A percentile compares a stretch with the other conserved stretches of the same genome.
Conservation (phyloP, 1,140 invertebrate species). For the Platyscapa corneri region DNA sequence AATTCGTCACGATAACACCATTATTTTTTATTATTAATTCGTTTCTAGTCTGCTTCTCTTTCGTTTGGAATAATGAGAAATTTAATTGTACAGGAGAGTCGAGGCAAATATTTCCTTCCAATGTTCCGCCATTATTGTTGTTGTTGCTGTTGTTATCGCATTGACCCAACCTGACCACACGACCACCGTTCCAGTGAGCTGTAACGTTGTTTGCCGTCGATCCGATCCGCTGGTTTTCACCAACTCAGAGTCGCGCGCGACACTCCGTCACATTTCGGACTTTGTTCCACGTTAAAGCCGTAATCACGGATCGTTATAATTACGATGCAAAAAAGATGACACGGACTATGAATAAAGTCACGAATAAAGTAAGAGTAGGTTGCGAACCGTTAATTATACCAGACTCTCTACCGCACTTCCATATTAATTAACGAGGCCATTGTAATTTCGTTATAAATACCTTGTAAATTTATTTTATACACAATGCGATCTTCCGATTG, state of each 20-base stretch:
- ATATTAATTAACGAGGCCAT: too few relatives aligned
- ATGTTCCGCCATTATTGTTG: background rate
- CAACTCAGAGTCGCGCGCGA: too few relatives aligned
- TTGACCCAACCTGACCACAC: background rate
- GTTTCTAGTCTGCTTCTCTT: background rate
- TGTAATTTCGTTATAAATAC: background rate
- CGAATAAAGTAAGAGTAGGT: background rate
- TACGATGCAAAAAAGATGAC: background rate
- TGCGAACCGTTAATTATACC: background rate
- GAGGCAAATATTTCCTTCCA: background rate
- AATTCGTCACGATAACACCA: constrained; percentile 27
- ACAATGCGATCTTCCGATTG: too few relatives aligned
- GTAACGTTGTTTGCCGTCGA: background rate
- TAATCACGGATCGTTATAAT: background rate
- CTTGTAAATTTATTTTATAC: background rate
- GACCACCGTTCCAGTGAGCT: background rate
- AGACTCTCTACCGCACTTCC: too few relatives aligned
- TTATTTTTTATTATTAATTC: constrained; percentile 47
- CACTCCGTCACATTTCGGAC: background rate
- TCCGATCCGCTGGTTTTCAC: too few relatives aligned
- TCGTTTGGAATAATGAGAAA: constrained; percentile 7
- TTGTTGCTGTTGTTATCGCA: too few relatives aligned
- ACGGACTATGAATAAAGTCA: background rate
- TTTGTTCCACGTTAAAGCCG: background rate
- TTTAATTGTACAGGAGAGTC: constrained; percentile 12